Base-by-base conservation (phyloP, 2,113 vertebrate genomes). In the Mixornis gularis region DNA sequence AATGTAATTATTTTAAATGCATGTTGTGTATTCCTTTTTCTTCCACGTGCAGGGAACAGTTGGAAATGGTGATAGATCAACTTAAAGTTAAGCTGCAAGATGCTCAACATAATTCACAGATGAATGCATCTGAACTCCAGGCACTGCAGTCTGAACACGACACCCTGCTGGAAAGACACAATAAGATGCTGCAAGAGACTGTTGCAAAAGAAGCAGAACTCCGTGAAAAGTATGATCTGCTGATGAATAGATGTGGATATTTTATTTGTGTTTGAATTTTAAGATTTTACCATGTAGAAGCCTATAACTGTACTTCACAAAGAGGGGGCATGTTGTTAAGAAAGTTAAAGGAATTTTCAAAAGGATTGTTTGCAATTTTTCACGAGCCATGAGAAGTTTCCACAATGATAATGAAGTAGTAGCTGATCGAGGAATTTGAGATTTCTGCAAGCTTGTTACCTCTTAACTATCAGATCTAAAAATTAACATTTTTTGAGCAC, bases 181-280 rank as follows among this genome's bases (percentile, higher is more conserved):
- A 99, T 96, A 98, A 98, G 93, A 99, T 99, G 96, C 98, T 99
- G 44, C 99, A 99, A 95, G 99, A 99, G 95, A 99, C 97, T 1
- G 97, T 99, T 30, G 95, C 96, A 77, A 99, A 99, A 94, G 99
- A 99, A 96, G 99, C 99, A 5, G 99, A 99, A 85, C 98, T 99
- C 66, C 97, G 99, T 12, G 99, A 99, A 97, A 99, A 98, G 99
- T 99, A 97, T 85, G 96, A 12, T 44, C 46, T 84, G 32, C 52
- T 55, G 32, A 51, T 72, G 19, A 71, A 53, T 10, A 76, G 40
- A 85, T 65, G 20, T 0, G 9, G 27, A 53, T 66, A 21, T 16
- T 82, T 49, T 69, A 52, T 52, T 91, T 91, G 44, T 76, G 36
- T 64, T 20, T 71, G 58, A 87, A 36, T 36, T 60, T 74, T 20